Evolutionary conservation across 2,113 vertebrate genomes (phyloP).

Genomic region (Oxyura jamaicensis): DNA sequence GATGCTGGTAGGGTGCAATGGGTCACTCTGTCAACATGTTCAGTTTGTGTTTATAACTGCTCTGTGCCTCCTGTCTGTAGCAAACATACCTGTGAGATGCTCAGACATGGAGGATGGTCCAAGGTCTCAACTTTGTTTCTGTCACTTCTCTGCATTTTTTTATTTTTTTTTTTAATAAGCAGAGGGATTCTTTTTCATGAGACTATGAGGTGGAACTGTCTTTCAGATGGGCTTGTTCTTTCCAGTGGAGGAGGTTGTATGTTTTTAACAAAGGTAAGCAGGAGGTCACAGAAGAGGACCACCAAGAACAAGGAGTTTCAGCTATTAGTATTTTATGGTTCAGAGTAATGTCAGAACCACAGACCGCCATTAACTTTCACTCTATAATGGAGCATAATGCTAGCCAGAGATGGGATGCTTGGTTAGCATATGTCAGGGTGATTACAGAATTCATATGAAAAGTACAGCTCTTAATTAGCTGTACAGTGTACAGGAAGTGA

Average conservation of each 20-base stretch:
- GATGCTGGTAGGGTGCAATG: neutral
- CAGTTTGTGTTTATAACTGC: neutral
- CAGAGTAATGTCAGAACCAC: neutral
- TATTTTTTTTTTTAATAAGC: neutral
- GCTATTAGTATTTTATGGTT: constrained; percentile 14
- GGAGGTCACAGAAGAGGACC: neutral
- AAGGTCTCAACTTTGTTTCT: neutral
- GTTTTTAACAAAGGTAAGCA: neutral
- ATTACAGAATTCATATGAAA: constrained; percentile 41
- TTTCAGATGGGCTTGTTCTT: neutral
- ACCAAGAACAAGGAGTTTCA: neutral
- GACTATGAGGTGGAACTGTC: neutral
- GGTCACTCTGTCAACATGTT: neutral
- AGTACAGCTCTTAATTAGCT: constrained; percentile 53
- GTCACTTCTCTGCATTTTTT: neutral
- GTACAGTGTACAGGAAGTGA: constrained; percentile 16
- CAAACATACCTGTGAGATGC: neutral
- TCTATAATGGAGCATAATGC: neutral
- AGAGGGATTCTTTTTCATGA: neutral
- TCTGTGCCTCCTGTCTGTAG: neutral
- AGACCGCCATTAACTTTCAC: constrained; percentile 13
- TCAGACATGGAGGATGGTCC: accelerated
- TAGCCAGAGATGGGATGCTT: neutral
- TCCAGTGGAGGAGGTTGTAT: neutral
- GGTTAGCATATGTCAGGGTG: constrained; percentile 50